Percentiles rank a stretch among this genome's conserved stretches.
Conservation (phyloP, 2,113 vertebrate genomes). For the Dromaius novaehollandiae region DNA sequence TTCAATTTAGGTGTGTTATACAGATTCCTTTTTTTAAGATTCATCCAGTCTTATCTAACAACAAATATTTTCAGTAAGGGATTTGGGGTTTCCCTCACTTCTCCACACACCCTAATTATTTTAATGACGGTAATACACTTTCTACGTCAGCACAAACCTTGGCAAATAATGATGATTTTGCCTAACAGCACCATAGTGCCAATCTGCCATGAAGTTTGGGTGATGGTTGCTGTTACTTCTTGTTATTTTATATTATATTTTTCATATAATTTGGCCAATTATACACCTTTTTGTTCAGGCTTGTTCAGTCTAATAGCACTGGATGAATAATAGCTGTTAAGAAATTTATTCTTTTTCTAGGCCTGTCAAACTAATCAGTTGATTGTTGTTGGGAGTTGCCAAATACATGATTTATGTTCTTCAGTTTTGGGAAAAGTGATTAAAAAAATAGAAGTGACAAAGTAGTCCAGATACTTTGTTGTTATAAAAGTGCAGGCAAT, state of each 20-base stretch:
- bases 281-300: neutral
- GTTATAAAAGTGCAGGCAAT: neutral
- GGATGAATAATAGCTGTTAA: neutral
- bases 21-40: neutral
- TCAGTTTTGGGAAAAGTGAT: neutral
- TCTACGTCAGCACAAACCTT: neutral
- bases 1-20: neutral
- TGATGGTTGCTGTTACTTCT: neutral
- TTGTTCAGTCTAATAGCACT: neutral
- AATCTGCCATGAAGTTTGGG: neutral
- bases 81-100: neutral
- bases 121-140: conserved; percentile 33
- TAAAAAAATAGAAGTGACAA: neutral
- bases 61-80: neutral
- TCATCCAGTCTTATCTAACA: neutral
- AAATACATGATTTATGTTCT: neutral
- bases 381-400: neutral
- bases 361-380: neutral
- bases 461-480: neutral
- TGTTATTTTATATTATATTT: neutral
- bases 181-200: conserved; percentile 14
- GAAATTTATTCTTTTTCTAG: neutral
- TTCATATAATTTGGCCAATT: neutral
- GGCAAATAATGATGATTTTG: neutral
- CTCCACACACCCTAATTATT: conserved; percentile 47